Evolutionary conservation across 2,797 vertebrate genomes (phyloP), one percentile per base, ranked within the genome.

Genomic region (Epinephelus malabaricus): DNA sequence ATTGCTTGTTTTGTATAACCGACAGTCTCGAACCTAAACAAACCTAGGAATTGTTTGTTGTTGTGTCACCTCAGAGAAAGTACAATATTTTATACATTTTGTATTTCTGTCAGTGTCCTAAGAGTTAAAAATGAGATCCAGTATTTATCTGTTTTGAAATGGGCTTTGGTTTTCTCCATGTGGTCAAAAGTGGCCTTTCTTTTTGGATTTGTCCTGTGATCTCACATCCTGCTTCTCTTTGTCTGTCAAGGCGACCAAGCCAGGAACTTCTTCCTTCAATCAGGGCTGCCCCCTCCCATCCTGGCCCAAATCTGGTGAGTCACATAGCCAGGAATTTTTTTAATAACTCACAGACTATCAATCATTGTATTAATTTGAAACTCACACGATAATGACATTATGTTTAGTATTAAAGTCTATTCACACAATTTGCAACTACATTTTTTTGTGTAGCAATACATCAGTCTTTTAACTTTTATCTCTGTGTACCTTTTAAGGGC

Each of bases 221-320:
- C 38, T 86, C 49, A 56, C 13, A 34, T 87, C 2, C 56, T 27
- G n/a, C 84, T 79, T 34, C 49, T 88, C 7, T 84, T 61, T 50
- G 10, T 85, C 34, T 64, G 7, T 55, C 69, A 81, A 98, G 98
- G 98, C 91, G 98, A 99, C 95, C 98, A 99, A 96, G 98, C 98
- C 82, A 97, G 95, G 89, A 99, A 97, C 93, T 99, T 96, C 71
- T 96, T 96, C 77, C 93, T 96, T 55, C 95, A 95, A 15, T 96
- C 95, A 61, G 95, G 95, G 54, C 90, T 96, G 75, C 94, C 95
- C 43, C 89, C 95, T 40, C 93, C 94, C 70, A 92, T 96, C 88
- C 94, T 99, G 89, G 98, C 98, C 90, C 98, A 99, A 88, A 99
- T 99, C 96, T 99, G 98, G 98, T 99, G 94, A 97, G 97, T 95